A percentile compares a stretch with the other conserved stretches of the same genome.
Evolutionary conservation across 1,140 invertebrate genomes (phyloP).

Genomic region (Drosophila carrolli): DNA sequence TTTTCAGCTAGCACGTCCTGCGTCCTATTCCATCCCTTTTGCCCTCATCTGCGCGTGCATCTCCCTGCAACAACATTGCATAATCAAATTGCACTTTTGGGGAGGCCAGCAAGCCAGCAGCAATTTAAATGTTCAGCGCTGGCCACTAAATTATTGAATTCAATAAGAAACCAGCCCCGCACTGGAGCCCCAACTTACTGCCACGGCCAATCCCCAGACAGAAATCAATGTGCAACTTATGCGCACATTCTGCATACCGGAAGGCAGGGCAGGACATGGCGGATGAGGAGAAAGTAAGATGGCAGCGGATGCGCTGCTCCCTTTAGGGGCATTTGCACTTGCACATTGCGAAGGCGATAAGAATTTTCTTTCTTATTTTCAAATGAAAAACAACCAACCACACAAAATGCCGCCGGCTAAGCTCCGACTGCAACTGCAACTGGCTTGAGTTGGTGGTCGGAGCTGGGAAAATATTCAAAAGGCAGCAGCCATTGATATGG

Average conservation of each 20-base stretch:
- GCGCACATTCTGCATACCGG: constrained; percentile 62
- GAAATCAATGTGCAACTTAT: constrained; percentile 83
- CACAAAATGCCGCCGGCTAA: constrained; percentile 69
- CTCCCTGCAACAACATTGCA: constrained; percentile 74
- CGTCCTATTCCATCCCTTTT: constrained; percentile 7
- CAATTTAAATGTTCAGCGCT: constrained; percentile 76
- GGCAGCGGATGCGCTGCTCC: constrained; percentile 64
- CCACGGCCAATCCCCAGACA: constrained; percentile 72
- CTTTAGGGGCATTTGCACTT: constrained; percentile 80
- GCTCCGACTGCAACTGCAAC: constrained; percentile 58
- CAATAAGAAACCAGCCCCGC: constrained; percentile 64
- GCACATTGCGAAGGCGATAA: constrained; percentile 75
- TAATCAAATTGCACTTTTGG: constrained; percentile 81
- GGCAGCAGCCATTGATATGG: constrained; percentile 77
- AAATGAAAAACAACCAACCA: constrained; percentile 77
- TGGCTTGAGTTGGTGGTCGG: constrained; percentile 9
- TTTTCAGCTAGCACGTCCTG: constrained; percentile 70
- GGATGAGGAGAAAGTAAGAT: constrained; percentile 24
- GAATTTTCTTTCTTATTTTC: constrained; percentile 79
- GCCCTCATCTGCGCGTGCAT: constrained; percentile 22
- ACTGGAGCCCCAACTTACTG: constrained; percentile 35
- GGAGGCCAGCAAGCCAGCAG: constrained; percentile 43
- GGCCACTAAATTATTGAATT: constrained; percentile 82
- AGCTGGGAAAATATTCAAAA: constrained; percentile 70
- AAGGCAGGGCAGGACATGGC: constrained; percentile 3